A percentile compares a stretch with the other conserved stretches of the same genome.
phyloP scores from a whole-genome alignment of 2,888 invertebrate species.

The Dugesia japonica region DNA sequence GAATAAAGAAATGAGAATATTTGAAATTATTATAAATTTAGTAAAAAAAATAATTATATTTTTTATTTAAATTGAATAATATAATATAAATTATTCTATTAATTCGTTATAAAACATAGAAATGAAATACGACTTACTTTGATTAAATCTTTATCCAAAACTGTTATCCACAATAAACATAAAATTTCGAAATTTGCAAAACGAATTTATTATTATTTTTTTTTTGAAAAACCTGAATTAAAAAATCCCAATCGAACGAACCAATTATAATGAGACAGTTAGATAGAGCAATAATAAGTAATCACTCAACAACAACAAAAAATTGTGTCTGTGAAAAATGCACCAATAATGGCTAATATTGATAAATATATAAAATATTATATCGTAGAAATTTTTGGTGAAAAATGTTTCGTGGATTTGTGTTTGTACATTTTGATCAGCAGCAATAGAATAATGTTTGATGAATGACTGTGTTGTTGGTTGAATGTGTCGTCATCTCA shows the following conservation, averaged over 20 bases:
- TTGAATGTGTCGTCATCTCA: conserved; percentile 20
- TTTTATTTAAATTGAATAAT: too few relatives aligned
- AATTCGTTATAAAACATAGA: too few relatives aligned
- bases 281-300: conserved; percentile 16
- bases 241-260: not conserved
- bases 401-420: conserved; percentile 20
- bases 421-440: conserved; percentile 10
- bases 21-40: too few relatives aligned
- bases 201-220: not conserved
- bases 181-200: not conserved
- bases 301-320: not conserved
- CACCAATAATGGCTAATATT: conserved; percentile 9
- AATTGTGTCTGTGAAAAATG: not conserved
- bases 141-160: too few relatives aligned
- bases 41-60: too few relatives aligned
- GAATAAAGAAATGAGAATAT: too few relatives aligned
- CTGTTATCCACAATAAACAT: too few relatives aligned
- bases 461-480: conserved; percentile 16
- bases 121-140: too few relatives aligned
- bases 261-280: not conserved
- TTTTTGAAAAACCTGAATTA: not conserved
- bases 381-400: not conserved
- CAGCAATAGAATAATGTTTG: conserved; percentile 20
- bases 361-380: conserved; percentile 13
- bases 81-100: too few relatives aligned